Conservation (phyloP, 2,113 vertebrate genomes). For the Odocoileus hemionus region DNA sequence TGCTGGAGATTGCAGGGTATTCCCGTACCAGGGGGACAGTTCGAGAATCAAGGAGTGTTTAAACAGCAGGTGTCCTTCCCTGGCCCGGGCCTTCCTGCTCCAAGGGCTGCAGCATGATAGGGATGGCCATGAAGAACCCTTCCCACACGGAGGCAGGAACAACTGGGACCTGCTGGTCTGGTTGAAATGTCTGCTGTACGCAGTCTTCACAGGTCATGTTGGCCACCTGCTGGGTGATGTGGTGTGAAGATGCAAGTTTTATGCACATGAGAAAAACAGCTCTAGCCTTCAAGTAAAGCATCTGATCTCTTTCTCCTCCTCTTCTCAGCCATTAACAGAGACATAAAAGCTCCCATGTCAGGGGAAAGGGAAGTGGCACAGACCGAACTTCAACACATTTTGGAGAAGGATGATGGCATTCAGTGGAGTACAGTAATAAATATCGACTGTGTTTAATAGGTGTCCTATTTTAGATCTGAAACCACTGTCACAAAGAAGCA, state of each 20-base stretch:
- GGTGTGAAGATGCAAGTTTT: slow-evolving; percentile 74
- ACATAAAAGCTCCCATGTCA: slow-evolving; percentile 59
- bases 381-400: slow-evolving; percentile 59
- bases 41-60: slow-evolving; percentile 47
- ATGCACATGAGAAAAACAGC: slow-evolving; percentile 71
- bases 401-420: not conserved
- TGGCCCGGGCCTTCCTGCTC: slow-evolving; percentile 36
- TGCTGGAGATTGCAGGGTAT: slow-evolving; percentile 43
- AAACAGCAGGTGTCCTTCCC: slow-evolving; percentile 50
- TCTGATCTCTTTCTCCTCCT: slow-evolving; percentile 62
- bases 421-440: slow-evolving; percentile 35
- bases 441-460: slow-evolving; percentile 33
- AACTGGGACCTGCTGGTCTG: slow-evolving; percentile 71
- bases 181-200: slow-evolving; percentile 74
- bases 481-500: not conserved
- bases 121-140: slow-evolving; percentile 61
- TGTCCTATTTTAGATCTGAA: slow-evolving; percentile 37
- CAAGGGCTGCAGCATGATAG: slow-evolving; percentile 17
- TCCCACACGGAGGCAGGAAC: slow-evolving; percentile 66
- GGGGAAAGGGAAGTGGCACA: slow-evolving; percentile 54
- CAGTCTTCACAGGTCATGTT: slow-evolving; percentile 67
- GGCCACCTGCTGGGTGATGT: slow-evolving; percentile 74
- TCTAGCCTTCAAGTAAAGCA: slow-evolving; percentile 70
- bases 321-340: slow-evolving; percentile 54
- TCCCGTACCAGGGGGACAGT: not conserved